These are phyloP conservation scores for Plebejus argus DNA, from an alignment of 2,888 invertebrate genomes.

Conservation along the genomic window DNA sequence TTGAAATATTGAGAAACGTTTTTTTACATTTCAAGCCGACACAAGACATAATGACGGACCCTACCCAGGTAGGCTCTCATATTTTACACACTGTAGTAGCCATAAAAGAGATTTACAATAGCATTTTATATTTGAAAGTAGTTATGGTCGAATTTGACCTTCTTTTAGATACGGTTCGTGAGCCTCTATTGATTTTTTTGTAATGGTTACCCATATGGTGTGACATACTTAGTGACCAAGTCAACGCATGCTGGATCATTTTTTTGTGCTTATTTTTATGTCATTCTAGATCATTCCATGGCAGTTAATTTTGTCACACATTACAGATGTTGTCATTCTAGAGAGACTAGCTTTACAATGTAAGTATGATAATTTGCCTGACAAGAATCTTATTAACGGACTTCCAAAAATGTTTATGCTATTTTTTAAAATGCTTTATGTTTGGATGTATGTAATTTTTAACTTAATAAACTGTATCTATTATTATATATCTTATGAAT, in stretches of 20 bases:
- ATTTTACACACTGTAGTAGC: conserved; percentile 74
- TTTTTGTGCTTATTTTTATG: conserved; percentile 50
- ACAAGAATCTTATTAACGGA: no score
- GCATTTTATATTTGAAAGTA: conserved; percentile 69
- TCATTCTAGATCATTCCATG: conserved; percentile 7
- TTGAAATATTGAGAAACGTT: conserved; percentile 60
- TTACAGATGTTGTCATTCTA: not conserved
- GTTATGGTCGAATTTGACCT: conserved; percentile 70
- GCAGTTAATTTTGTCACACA: conserved; percentile 6
- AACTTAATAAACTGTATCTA: no score
- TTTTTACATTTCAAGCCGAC: conserved; percentile 65
- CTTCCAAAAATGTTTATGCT: no score
- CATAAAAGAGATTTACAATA: conserved; percentile 78
- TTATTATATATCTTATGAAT: no score
- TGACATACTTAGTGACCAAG: conserved; percentile 67
- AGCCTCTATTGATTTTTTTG: conserved; percentile 68
- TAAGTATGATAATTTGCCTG: not conserved
- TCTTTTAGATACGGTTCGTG: conserved; percentile 66
- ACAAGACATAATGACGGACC: conserved; percentile 73
- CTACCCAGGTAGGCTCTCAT: conserved; percentile 77
- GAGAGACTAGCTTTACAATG: not conserved
- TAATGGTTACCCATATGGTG: conserved; percentile 69
- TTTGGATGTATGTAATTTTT: no score
- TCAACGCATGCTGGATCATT: conserved; percentile 57
- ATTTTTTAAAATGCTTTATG: no score